Evolutionary conservation across 2,888 invertebrate genomes (phyloP), one percentile per base, ranked within the genome.

Genomic region (Himalopsyche anomala): DNA sequence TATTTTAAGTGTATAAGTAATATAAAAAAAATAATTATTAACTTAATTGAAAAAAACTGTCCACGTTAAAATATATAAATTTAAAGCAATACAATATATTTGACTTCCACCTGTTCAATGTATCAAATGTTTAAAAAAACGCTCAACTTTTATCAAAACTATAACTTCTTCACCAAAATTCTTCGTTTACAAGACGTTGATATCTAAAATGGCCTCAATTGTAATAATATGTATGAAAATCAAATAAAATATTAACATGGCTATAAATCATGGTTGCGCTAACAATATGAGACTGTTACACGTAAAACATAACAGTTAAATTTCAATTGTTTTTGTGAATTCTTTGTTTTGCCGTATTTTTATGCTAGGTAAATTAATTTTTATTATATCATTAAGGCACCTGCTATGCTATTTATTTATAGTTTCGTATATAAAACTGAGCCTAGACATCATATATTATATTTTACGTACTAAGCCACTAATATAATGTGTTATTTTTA

Each of bases 371-470:
- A 62, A 62, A 62, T 62, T 62, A 62, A 5, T 62, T 62, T 19
- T 62, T 62, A 62, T 62, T 62, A 19, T 62, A 62, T 62, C 62
- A 62, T 62, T 62, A 62, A 62, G 28, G 62, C 62, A 62, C 62
- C 62, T 62, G 62, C 28, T 19, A 19, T 62, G 62, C 62, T 62
- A 62, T 19, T 9, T 62, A 62, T n/a, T 62, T 62, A 62, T 62
- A 9, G 62, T 19, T 62, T 62, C 62, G 19, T 62, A n/a, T 19
- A 62, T 19, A 62, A 62, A 62, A 62, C 62, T n/a, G 62, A 3
- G 8, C 8, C 62, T 9, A 62, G 62, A 62, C 9, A 62, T 15
- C 9, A 62, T 62, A 62, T 62, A 62, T 62, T 19, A 62, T 19
- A 15, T 62, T 62, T 62, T 19, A 62, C 19, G 6, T 19, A 62